These are phyloP conservation scores for Bombus polaris DNA, from an alignment of 1,140 invertebrate species.

Conservation along the genomic window DNA sequence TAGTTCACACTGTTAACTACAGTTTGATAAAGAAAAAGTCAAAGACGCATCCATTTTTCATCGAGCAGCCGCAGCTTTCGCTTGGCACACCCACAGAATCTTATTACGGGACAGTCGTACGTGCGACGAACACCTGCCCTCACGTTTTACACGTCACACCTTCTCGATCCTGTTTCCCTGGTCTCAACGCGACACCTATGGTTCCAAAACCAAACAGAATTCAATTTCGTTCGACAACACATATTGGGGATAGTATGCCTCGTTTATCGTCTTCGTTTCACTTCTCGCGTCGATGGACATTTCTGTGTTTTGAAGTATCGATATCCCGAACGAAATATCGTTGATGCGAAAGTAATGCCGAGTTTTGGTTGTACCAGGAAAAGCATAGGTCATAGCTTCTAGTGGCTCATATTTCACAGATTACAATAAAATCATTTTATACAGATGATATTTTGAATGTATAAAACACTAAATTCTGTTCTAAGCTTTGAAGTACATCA, in stretches of 20 bases:
- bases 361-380: no score
- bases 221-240: constrained; percentile 48
- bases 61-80: background rate
- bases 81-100: background rate
- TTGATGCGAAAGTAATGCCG: no score
- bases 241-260: background rate
- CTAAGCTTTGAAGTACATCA: accelerated
- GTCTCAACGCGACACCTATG: background rate
- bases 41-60: background rate
- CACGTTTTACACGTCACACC: no score
- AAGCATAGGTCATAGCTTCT: no score
- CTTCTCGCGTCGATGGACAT: constrained; percentile 31
- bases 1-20: background rate
- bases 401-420: no score
- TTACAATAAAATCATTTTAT: no score
- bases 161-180: no score
- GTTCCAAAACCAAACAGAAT: constrained; percentile 2
- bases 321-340: background rate
- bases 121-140: background rate
- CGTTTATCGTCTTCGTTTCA: constrained; percentile 52
- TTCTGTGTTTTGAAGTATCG: constrained; percentile 25
- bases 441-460: no score
- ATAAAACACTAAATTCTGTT: no score
- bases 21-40: background rate
- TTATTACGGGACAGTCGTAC: constrained; percentile 9